Evolutionary conservation across 1,140 invertebrate genomes (phyloP).

Genomic region (Spodoptera litura): DNA sequence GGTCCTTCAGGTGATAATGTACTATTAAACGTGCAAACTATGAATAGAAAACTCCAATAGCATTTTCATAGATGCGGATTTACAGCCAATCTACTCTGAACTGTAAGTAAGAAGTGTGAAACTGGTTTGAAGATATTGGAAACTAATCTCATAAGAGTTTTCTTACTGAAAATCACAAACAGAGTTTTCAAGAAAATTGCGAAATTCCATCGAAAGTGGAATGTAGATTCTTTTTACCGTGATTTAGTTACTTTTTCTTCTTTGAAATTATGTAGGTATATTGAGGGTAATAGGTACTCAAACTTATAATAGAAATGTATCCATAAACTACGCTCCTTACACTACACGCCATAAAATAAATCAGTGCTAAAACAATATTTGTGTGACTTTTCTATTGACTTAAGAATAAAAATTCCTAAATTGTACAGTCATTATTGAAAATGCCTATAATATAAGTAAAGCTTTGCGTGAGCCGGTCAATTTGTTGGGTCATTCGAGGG

Average conservation of each 20-base stretch:
- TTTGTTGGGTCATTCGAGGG: constrained; percentile 80
- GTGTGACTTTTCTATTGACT: constrained; percentile 19
- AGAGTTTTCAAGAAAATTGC: too few relatives aligned
- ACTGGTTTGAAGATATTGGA: too few relatives aligned
- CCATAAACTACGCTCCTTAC: neutral
- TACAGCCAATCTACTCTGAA: neutral
- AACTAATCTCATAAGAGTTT: too few relatives aligned
- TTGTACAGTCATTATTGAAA: constrained; percentile 42
- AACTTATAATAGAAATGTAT: neutral
- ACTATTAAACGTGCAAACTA: too few relatives aligned
- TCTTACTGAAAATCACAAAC: too few relatives aligned
- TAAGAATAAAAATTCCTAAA: constrained; percentile 25
- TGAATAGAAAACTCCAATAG: neutral
- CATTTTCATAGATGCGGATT: neutral
- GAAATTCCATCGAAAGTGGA: too few relatives aligned
- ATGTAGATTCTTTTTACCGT: too few relatives aligned
- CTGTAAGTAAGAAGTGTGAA: too few relatives aligned
- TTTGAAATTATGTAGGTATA: too few relatives aligned
- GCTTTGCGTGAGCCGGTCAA: constrained; percentile 79
- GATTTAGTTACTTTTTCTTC: too few relatives aligned
- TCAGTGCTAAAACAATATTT: constrained; percentile 3
- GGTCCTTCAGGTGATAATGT: too few relatives aligned
- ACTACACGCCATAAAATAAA: neutral
- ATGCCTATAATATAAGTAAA: constrained; percentile 48
- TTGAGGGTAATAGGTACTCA: neutral